Evolutionary conservation across 2,113 vertebrate genomes (phyloP).

Genomic region (Columba livia): DNA sequence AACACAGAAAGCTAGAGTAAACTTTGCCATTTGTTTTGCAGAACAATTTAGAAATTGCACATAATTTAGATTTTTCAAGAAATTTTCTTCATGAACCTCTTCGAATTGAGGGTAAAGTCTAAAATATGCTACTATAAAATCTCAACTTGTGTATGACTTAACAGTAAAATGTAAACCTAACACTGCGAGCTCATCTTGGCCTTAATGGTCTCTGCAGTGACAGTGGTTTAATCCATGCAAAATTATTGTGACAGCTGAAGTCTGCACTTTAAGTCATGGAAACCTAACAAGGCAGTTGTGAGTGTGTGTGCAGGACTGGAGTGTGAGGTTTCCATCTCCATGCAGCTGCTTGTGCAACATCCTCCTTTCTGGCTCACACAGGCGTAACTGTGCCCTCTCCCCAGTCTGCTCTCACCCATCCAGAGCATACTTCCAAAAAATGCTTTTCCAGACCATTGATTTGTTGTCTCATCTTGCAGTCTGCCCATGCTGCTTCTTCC

Average conservation of each 20-base stretch:
- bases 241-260: background rate
- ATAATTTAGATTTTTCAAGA: background rate
- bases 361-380: background rate
- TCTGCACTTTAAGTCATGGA: background rate
- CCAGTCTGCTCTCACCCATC: fast-evolving
- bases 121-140: background rate
- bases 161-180: background rate
- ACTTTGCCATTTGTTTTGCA: background rate
- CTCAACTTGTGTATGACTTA: background rate
- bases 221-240: background rate
- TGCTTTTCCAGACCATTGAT: background rate
- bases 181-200: background rate
- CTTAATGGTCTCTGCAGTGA: background rate
- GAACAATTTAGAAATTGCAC: background rate
- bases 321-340: background rate
- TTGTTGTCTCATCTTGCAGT: background rate
- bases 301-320: background rate
- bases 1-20: background rate
- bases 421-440: background rate
- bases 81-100: background rate
- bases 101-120: background rate
- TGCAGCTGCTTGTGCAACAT: background rate
- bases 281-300: background rate
- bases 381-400: background rate
- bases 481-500: background rate